phyloP scores from a whole-genome alignment of 2,888 invertebrate species.

The Gortyna flavago region DNA sequence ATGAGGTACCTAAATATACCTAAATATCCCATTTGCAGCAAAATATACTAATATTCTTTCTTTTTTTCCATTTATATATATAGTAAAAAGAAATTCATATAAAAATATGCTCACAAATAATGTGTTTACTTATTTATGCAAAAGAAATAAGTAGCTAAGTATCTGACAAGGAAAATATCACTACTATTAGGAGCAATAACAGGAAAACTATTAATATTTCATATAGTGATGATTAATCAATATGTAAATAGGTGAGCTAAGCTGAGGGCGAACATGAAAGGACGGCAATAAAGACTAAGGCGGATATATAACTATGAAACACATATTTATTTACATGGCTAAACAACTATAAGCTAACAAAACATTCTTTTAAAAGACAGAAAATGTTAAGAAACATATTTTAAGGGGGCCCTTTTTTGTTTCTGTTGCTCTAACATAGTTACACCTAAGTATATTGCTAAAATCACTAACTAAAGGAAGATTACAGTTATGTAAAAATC shows the following conservation, averaged over 20 bases:
- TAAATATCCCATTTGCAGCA: not conserved
- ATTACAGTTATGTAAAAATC: too few relatives aligned
- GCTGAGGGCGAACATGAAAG: conserved; percentile 46
- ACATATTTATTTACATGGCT: not conserved
- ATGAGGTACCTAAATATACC: rapidly evolving
- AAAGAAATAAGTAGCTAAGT: conserved; percentile 36
- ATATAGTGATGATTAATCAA: conserved; percentile 30
- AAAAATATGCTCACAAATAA: not conserved
- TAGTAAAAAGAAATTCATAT: too few relatives aligned
- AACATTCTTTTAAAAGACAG: not conserved
- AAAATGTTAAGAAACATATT: too few relatives aligned
- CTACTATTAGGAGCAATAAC: conserved; percentile 33
- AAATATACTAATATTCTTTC: not conserved
- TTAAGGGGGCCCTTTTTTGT: too few relatives aligned
- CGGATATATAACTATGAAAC: conserved; percentile 18
- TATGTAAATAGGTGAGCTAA: conserved; percentile 39
- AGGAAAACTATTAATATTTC: conserved; percentile 55
- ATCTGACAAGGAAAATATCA: conserved; percentile 37
- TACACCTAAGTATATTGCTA: too few relatives aligned
- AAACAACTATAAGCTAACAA: conserved; percentile 1
- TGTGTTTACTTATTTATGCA: not conserved
- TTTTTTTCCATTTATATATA: not conserved
- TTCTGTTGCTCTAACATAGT: too few relatives aligned
- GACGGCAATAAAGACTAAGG: conserved; percentile 40
- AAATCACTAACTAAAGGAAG: too few relatives aligned